Percentiles rank a stretch among this genome's conserved stretches.
Evolutionary conservation across 1,140 invertebrate species (phyloP).

Genomic region (Probaryconus sp.): DNA sequence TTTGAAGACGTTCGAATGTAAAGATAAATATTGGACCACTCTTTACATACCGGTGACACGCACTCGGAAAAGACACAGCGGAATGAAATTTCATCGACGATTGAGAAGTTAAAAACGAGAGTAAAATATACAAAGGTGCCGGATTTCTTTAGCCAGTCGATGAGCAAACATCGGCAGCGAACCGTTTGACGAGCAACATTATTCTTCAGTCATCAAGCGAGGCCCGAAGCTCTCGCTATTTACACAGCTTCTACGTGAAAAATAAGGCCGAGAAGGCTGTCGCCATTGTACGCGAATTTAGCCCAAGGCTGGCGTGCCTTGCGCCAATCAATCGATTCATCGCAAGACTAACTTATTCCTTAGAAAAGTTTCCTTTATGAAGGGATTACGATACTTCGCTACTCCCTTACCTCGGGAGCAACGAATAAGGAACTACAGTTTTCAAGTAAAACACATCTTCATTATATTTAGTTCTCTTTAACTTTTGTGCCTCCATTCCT

Average conservation of each 20-base stretch:
- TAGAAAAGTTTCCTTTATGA: conserved; percentile 15
- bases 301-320: conserved; percentile 13
- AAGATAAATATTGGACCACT: conserved; percentile 29
- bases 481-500: too few species aligned
- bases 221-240: conserved; percentile 29
- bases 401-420: too few species aligned
- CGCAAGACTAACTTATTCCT: conserved; percentile 17
- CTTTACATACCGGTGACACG: conserved; percentile 16
- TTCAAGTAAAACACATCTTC: conserved; percentile 15
- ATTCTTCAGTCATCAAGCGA: conserved; percentile 22
- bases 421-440: not conserved
- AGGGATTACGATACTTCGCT: conserved; percentile 24
- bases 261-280: conserved; percentile 22
- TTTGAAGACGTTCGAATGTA: conserved; percentile 16
- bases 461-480: conserved; percentile 19
- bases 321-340: conserved; percentile 26
- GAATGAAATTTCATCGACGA: conserved; percentile 47
- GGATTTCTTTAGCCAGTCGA: conserved; percentile 25
- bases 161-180: conserved; percentile 32
- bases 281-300: conserved; percentile 34
- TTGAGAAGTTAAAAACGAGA: conserved; percentile 51
- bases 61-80: conserved; percentile 8
- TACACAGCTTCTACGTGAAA: conserved; percentile 34
- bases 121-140: conserved; percentile 41
- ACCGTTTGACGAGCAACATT: conserved; percentile 8